A percentile compares a stretch with the other conserved stretches of the same genome.
These are phyloP conservation scores for Teinopalpus imperialis DNA, from an alignment of 2,888 invertebrate genomes.

Conservation along the genomic window DNA sequence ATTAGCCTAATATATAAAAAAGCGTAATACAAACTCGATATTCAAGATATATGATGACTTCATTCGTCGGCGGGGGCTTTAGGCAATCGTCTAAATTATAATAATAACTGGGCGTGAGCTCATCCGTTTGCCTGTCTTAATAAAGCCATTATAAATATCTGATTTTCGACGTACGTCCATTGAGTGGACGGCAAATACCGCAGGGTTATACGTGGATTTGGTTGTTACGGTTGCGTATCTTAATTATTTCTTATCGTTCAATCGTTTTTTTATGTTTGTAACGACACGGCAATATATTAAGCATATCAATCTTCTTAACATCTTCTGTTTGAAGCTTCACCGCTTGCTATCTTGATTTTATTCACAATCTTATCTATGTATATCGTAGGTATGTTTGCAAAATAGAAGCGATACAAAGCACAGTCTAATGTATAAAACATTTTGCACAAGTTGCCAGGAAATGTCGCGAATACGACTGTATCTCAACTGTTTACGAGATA, in stretches of 20 bases:
- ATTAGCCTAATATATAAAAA: constrained; percentile 28
- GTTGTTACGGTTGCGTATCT: constrained; percentile 21
- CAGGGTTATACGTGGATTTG: constrained; percentile 59
- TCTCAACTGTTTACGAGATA: constrained; percentile 13
- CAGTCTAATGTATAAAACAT: constrained; percentile 27
- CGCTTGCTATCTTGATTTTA: constrained; percentile 16
- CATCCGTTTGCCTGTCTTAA: constrained; percentile 70
- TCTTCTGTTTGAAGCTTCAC: constrained; percentile 9
- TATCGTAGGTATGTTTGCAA: constrained; percentile 16
- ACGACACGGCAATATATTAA: constrained; percentile 2
- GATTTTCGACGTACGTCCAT: constrained; percentile 63
- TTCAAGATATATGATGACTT: constrained; percentile 65
- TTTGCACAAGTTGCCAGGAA: constrained; percentile 26
- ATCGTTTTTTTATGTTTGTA: constrained; percentile 3
- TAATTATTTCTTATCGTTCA: constrained; percentile 21
- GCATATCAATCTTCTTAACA: constrained; percentile 9
- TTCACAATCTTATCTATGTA: constrained; percentile 14
- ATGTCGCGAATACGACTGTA: constrained; percentile 19
- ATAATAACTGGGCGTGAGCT: constrained; percentile 80
- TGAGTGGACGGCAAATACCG: constrained; percentile 62
- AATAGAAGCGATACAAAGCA: constrained; percentile 21
- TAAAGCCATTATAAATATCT: constrained; percentile 81
- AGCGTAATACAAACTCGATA: constrained; percentile 39
- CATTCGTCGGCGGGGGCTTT: constrained; percentile 69
- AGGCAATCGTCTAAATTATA: constrained; percentile 80